Evolutionary conservation across 2,113 vertebrate genomes (phyloP), one percentile per base, ranked within the genome.

Genomic region (Loxodonta africana): DNA sequence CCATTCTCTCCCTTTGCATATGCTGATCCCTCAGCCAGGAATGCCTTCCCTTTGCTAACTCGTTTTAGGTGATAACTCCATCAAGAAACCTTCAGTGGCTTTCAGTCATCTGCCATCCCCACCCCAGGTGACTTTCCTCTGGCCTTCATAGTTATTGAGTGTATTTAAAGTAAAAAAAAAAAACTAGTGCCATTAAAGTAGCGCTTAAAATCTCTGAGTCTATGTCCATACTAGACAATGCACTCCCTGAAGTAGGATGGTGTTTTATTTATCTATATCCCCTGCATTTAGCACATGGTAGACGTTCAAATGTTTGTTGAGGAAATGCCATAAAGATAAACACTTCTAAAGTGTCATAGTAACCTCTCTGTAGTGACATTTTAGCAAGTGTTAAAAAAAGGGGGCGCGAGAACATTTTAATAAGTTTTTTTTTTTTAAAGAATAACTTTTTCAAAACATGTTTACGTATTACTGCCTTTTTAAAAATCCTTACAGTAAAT

Each of bases 391-490:
- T 28, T 86, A 88, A 53, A 86, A 57, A 57, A 57, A 17, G 53
- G 53, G 57, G 76, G 37, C 2, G 37, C 37, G 37, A 18, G 26
- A 71, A 53, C 9, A 46, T 91, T 62, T 81, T 74, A 84, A n/a
- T 57, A 17, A n/a, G 3, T 65, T 44, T 74, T 21, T 3, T 62
- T 63, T 46, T 67, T 48, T 85, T 84, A 0, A 76, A 92, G 8
- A 26, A 11, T 82, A 93, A 67, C 11, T 94, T 90, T 77, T 94
- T 88, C 20, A 87, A 41, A 95, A 6, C 33, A 78, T 92, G 26
- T 71, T 63, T 63, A 85, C 26, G 85, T 85, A 76, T 41, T 82
- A 73, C 57, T 84, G 25, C 53, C 71, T 92, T 90, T 82, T 82
- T n/a, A 86, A 77, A 65, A 78, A 73, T 83, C 14, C 63, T 71